Base-by-base conservation (phyloP, 2,888 invertebrate species). In the Agrotis exclamationis region DNA sequence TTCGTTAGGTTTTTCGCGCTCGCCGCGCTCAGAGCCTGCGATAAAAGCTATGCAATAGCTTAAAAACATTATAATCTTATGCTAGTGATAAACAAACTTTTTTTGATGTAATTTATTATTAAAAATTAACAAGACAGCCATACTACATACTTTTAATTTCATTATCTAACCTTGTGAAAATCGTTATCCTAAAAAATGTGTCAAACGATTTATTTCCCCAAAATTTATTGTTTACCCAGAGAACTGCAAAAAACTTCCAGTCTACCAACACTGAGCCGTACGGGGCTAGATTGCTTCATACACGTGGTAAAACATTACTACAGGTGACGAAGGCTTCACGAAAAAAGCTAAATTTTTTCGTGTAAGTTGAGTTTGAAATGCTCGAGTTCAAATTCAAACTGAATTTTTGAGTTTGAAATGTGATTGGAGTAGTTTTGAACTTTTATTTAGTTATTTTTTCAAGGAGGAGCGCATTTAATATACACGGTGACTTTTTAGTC, bases 271-370 rank as follows among this genome's bases (percentile, higher is more conserved):
- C 33, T 33, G 56, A 24, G 68, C 71, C 58, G 74, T 63, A 67
- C 77, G 74, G 68, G 60, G 63, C 70, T 56, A 83, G 84, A 87
- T 87, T 85, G 85, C 76, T 87, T 87, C 80, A 87, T 76, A 63
- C 60, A 69, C 50, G 54, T 53, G 54, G 59, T 69, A 64, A 76
- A 85, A 76, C 70, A 69, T 82, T 70, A 67, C 67, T 58, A 69
- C 50, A 67, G 67, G 58, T 67, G 57, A 56, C 6, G 39, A 60
- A 44, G 13, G 14, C 53, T 73, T 50, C 24, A 59, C 24, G 20
- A 66, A 72, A 80, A 56, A 60, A 20, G 18, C 57, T 45, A 39
- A 1, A 39, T 39, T 39, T 39, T 39, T 39, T 4, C 11, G 65
- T 45, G 11, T 50, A 63, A 50, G 53, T 56, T 50, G 45, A 16